These are phyloP conservation scores for Pseudomyrmex concolor DNA, from an alignment of 1,140 invertebrate genomes.

Conservation along the genomic window DNA sequence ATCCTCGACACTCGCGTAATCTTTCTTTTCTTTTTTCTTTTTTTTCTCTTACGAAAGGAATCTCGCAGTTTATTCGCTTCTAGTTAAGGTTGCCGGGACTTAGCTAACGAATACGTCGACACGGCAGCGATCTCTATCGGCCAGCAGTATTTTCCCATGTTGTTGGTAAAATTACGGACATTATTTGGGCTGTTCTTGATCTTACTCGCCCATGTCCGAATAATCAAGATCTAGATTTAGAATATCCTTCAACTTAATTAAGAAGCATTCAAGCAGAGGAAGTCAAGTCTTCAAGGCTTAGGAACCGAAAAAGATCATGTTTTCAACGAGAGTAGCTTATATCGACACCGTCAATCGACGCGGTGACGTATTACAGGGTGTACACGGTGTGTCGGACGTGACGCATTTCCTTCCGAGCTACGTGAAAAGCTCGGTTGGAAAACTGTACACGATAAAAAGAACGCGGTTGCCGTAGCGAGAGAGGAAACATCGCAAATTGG, in stretches of 20 bases:
- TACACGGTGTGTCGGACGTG: conserved; percentile 17
- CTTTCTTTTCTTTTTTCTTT: background rate
- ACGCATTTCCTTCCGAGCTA: conserved; percentile 30
- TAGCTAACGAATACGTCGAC: conserved; percentile 39
- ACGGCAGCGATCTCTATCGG: conserved; percentile 6
- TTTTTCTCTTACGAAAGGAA: background rate
- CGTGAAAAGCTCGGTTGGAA: background rate
- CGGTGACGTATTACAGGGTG: conserved; percentile 7
- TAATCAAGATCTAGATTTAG: conserved; percentile 51
- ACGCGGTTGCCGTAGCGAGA: conserved; percentile 3
- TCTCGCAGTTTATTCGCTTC: background rate
- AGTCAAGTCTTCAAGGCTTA: background rate
- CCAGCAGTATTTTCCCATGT: background rate
- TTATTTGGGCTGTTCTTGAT: conserved; percentile 16
- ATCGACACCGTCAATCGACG: conserved; percentile 23
- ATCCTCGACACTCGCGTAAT: conserved; percentile 20
- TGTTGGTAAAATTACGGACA: conserved; percentile 4
- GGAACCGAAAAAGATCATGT: background rate
- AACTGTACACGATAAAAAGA: background rate
- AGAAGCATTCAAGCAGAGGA: background rate
- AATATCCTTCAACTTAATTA: conserved; percentile 38
- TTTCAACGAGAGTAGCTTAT: background rate
- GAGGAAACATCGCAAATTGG: conserved; percentile 22
- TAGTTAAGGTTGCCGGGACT: background rate
- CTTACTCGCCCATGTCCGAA: background rate